Conservation (phyloP, 2,113 vertebrate species). For the Zapus hudsonius region DNA sequence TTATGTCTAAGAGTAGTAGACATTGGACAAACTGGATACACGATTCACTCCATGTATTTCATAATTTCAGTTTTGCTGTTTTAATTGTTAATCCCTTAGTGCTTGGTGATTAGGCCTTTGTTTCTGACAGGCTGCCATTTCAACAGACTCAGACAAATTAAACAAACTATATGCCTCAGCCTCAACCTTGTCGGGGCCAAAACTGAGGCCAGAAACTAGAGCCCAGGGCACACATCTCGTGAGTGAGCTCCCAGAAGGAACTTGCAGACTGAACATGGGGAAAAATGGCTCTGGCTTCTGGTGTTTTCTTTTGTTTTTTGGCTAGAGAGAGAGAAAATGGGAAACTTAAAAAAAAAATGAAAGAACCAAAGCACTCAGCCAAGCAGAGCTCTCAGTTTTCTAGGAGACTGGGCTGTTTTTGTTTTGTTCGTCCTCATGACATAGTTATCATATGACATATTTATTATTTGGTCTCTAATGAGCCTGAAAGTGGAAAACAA, state of each 20-base stretch:
- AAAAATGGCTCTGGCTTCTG: slow-evolving; percentile 57
- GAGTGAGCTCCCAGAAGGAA: slow-evolving; percentile 55
- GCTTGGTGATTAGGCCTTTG: not conserved
- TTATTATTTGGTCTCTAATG: slow-evolving; percentile 21
- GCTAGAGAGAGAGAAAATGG: slow-evolving; percentile 9
- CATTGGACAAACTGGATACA: not conserved
- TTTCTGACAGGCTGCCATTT: not conserved
- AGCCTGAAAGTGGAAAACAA: slow-evolving; percentile 51
- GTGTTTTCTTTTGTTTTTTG: slow-evolving; percentile 78
- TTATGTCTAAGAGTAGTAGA: not conserved
- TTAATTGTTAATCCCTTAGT: not conserved
- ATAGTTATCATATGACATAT: slow-evolving; percentile 60
- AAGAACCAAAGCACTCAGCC: not conserved
- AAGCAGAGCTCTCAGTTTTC: slow-evolving; percentile 73
- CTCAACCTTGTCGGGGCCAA: not conserved
- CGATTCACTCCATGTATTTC: slow-evolving; percentile 9
- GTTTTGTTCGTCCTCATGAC: slow-evolving; percentile 65
- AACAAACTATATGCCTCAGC: not conserved
- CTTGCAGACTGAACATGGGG: slow-evolving; percentile 43
- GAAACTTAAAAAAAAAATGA: not conserved
- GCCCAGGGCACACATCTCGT: not conserved
- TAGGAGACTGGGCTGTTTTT: slow-evolving; percentile 72
- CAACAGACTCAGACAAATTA: not conserved
- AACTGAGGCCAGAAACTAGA: slow-evolving; percentile 7
- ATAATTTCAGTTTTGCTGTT: slow-evolving; percentile 30